Evolutionary conservation across 2,888 invertebrate genomes (phyloP).

Genomic region (Amphipyra tragopoginis): DNA sequence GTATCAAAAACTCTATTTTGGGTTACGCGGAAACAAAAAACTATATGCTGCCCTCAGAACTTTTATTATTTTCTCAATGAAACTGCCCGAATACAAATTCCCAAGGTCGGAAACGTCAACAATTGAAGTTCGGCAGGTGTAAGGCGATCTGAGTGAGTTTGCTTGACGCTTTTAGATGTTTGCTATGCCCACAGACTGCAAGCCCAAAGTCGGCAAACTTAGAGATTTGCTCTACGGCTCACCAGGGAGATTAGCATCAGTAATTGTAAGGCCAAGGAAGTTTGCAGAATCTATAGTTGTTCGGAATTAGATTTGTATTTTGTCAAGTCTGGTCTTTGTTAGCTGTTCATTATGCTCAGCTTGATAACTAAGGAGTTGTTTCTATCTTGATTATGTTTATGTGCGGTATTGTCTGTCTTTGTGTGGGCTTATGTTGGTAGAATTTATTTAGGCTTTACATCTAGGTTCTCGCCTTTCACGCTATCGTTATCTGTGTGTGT

Average conservation of each 20-base stretch:
- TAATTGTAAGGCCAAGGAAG: constrained; percentile 73
- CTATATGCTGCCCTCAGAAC: background rate
- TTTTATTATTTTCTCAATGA: constrained; percentile 12
- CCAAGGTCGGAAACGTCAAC: constrained; percentile 59
- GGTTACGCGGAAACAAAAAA: no score
- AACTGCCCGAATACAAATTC: constrained; percentile 23
- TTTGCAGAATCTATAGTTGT: constrained; percentile 61
- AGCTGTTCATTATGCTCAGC: constrained; percentile 45
- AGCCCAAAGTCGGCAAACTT: constrained; percentile 78
- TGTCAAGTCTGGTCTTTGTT: constrained; percentile 54
- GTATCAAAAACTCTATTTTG: no score
- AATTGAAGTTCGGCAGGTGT: constrained; percentile 75
- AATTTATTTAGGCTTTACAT: constrained; percentile 31
- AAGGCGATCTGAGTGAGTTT: constrained; percentile 69
- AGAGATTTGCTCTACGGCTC: constrained; percentile 66
- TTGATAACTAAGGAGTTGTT: constrained; percentile 45
- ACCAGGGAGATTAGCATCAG: constrained; percentile 76
- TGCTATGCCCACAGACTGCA: constrained; percentile 69
- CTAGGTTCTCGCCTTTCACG: constrained; percentile 22
- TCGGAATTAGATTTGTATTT: constrained; percentile 55
- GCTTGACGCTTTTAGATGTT: constrained; percentile 74
- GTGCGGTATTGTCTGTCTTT: constrained; percentile 34
- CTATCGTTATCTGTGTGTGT: constrained; percentile 23
- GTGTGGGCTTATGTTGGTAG: constrained; percentile 20
- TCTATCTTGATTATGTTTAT: constrained; percentile 45